Percentiles rank a stretch among this genome's conserved stretches.
phyloP scores from a whole-genome alignment of 2,797 vertebrate species.

The Pseudocheirus occidentalis region DNA sequence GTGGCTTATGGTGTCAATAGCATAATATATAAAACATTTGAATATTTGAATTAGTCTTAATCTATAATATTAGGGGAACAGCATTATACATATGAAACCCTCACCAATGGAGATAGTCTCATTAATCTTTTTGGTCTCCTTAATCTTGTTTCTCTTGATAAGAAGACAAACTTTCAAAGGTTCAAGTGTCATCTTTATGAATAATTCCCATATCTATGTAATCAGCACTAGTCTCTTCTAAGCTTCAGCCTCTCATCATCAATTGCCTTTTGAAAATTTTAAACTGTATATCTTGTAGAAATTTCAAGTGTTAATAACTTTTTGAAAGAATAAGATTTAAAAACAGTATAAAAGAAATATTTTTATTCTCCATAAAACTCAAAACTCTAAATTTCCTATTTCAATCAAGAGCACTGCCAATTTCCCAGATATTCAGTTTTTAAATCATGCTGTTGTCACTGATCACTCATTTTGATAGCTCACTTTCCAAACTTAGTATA shows the following conservation, averaged over 20 bases:
- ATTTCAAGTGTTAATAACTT: not conserved
- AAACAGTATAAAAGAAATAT: not conserved
- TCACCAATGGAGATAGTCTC: no score
- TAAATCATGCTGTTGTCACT: not conserved
- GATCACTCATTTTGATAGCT: no score
- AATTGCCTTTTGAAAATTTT: not conserved
- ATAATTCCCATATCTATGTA: not conserved
- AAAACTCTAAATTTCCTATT: not conserved
- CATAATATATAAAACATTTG: no score
- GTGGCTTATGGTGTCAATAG: no score
- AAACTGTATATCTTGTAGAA: not conserved
- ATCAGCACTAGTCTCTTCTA: not conserved
- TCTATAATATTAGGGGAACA: no score
- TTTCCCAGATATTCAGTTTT: not conserved
- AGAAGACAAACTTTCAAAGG: no score
- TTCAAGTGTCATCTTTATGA: no score
- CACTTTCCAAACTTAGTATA: not conserved
- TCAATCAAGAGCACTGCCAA: not conserved
- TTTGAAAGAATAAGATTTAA: not conserved
- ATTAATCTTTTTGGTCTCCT: no score
- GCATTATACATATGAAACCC: no score
- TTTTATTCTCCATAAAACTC: not conserved
- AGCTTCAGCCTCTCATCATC: not conserved
- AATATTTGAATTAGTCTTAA: no score
- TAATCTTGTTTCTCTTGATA: no score